Base-by-base conservation (phyloP, 2,797 vertebrate genomes). In the Scomberomorus guttatus region DNA sequence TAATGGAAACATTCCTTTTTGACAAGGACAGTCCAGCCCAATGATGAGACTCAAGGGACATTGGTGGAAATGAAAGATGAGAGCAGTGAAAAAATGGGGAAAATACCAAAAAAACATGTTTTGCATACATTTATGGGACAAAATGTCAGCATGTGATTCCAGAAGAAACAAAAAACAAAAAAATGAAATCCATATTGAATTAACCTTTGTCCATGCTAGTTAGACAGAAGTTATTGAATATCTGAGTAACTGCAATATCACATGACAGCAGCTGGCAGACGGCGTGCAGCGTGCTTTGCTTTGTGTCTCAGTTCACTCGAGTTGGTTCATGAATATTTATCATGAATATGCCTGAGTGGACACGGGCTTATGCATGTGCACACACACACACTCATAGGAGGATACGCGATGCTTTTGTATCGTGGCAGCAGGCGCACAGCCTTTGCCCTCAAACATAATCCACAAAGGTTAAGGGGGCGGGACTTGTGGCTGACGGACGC, bases 241-340 rank as follows among this genome's bases (percentile, higher is more conserved):
- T 65, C 69, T 63, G 44, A 1, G 50, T 24, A 39, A 54, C 42
- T 37, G 62, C 14, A 39, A 29, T 22, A 78, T 81, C 75, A 81
- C 78, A 90, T 84, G 87, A 55, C 73, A 44, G 75, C 77, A 68
- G 88, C 85, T 84, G 87, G 90, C 92, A 92, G 91, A 90, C 86
- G 86, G 92, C 50, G 76, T 58, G 72, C 80, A 77, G 83, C 59
- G 22, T 37, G 69, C 48, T 86, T 46, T 59, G 72, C 85, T 90
- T 88, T 87, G 83, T 82, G 75, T 82, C 68, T 91, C 90, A 75
- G 67, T 89, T 86, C 90, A 87, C 80, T 85, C 13, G 71, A 86
- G 22, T 69, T 39, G 55, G 6, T 83, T 92, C 88, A 91, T 92
- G 87, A 91, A 92, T 92, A 93, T 92, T 88, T 69, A 90, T 72